Base-by-base conservation (phyloP, 2,888 invertebrate genomes). In the Polyommatus icarus region DNA sequence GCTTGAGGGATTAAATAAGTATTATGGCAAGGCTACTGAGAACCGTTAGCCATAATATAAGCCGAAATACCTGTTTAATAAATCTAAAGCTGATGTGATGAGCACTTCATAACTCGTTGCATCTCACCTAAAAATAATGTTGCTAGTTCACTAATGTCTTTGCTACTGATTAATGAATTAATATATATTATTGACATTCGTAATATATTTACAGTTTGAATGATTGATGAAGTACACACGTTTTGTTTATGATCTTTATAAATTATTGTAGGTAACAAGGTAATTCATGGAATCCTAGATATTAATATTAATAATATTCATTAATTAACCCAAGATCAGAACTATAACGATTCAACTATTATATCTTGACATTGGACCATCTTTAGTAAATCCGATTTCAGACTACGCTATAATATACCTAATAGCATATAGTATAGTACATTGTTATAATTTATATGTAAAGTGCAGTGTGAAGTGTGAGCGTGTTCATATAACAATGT, bases 161-260 rank as follows among this genome's bases (percentile, higher is more conserved):
- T 67, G 29, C 67, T 18, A 67, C 67, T 67, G 67, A 67, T 67
- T 67, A 67, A 67, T 67, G 29, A 67, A 67, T 67, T 29, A 67
- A 67, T 29, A 29, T 67, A 15, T 10, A 67, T 67, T 10, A 67
- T 67, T 29, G 29, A 67, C 67, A 29, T 67, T 67, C 29, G 29
- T 29, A 15, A 32, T 29, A 67, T 67, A 67, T 67, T 67, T 29
- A 67, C 67, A 20, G 61, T 24, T 7, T 67, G 12, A 29, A 67
- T 67, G 67, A 67, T 67, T 29, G 67, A 67, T 67, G 67, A 67
- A 29, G 29, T 29, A 3, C 67, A 6, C 29, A 4, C n/a, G 67
- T 15, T 67, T 67, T 67, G 67, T 15, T 67, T 29, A 15, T 67
- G 67, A 67, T 67, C 18, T 29, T 15, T 18, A 67, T 6, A 67